Conservation (phyloP, 2,888 invertebrate species). For the Linnaemya vulpina region DNA sequence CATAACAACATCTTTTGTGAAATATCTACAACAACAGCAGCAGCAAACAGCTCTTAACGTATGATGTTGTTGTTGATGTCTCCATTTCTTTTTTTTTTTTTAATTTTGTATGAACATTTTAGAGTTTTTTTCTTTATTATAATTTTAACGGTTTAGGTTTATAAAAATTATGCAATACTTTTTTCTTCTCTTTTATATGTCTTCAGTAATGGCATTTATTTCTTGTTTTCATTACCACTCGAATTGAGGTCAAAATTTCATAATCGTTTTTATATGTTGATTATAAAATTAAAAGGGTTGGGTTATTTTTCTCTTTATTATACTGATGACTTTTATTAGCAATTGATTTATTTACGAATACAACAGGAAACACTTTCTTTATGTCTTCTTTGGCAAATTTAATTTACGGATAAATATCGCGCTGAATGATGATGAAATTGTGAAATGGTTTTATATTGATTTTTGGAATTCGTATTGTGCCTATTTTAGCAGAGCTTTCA, state of each 20-base stretch:
- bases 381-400: constrained; percentile 17
- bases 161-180: constrained; percentile 65
- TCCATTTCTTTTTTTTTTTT: neutral
- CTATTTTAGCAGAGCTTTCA: constrained; percentile 20
- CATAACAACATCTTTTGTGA: constrained; percentile 64
- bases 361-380: constrained; percentile 56
- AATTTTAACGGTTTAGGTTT: constrained; percentile 43
- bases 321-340: constrained; percentile 5
- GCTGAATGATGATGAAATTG: constrained; percentile 12
- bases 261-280: constrained; percentile 53
- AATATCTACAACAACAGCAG: constrained; percentile 40
- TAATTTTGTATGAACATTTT: constrained; percentile 54
- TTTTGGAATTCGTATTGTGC: constrained; percentile 16
- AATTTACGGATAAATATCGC: neutral
- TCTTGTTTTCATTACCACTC: constrained; percentile 65
- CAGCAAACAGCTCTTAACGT: constrained; percentile 27
- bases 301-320: constrained; percentile 4
- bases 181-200: constrained; percentile 21
- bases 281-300: constrained; percentile 38
- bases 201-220: constrained; percentile 31
- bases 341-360: constrained; percentile 35
- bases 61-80: constrained; percentile 15
- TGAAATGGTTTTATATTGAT: constrained; percentile 4
- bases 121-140: constrained; percentile 18
- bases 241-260: constrained; percentile 68